Conservation (phyloP, 2,888 invertebrate genomes). For the Spilarctia lutea region DNA sequence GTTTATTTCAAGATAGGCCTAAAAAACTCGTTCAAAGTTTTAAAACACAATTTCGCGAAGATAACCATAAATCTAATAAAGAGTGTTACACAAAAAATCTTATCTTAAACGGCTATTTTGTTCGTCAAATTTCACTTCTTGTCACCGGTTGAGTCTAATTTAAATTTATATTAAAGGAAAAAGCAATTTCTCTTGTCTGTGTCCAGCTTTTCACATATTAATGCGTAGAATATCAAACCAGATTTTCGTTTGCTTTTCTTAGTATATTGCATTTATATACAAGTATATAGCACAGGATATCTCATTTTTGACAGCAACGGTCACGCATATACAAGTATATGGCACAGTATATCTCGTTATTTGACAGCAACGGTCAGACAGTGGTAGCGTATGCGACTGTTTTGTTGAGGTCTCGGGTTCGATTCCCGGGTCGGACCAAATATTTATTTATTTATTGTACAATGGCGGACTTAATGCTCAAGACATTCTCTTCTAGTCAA, state of each 20-base stretch:
- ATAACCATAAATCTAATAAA: conserved; percentile 38
- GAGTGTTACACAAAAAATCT: conserved; percentile 21
- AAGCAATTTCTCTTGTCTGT: conserved; percentile 22
- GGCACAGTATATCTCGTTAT: no score
- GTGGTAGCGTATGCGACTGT: no score
- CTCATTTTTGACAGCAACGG: no score
- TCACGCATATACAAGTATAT: no score
- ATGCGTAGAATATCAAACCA: background rate
- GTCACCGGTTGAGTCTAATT: conserved; percentile 31
- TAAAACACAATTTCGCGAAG: background rate
- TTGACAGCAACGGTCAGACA: no score
- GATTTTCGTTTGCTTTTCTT: background rate
- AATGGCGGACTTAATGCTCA: no score
- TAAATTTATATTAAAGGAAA: conserved; percentile 42
- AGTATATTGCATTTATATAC: no score
- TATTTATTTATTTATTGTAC: no score
- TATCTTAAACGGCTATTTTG: conserved; percentile 29
- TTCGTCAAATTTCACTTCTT: conserved; percentile 29
- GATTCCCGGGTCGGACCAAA: no score
- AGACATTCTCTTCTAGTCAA: no score
- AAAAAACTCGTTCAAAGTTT: background rate
- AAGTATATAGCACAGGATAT: no score
- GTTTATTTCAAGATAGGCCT: background rate
- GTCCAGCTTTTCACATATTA: conserved; percentile 5
- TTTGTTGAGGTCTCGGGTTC: no score